A percentile compares a stretch with the other conserved stretches of the same genome.
These are phyloP conservation scores for Cyclargus thomasi DNA, from an alignment of 1,140 invertebrate species.

Conservation along the genomic window DNA sequence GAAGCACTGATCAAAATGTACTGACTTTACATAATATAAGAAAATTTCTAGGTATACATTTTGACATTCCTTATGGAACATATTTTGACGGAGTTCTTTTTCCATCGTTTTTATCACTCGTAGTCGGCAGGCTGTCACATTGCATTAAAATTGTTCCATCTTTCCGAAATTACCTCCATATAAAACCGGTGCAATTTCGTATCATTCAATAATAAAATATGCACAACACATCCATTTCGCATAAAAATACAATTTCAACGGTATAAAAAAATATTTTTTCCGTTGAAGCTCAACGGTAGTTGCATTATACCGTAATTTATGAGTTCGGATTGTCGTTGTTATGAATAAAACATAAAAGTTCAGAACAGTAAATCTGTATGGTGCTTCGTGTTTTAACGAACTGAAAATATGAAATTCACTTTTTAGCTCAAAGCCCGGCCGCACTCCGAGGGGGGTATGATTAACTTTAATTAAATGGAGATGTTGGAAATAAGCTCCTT, in stretches of 20 bases:
- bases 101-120: too few species aligned
- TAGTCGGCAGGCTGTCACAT: not conserved
- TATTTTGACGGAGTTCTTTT: too few species aligned
- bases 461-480: too few species aligned
- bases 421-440: not conserved
- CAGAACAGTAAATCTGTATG: constrained; percentile 24
- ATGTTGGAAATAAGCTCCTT: too few species aligned
- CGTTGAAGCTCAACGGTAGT: constrained; percentile 9
- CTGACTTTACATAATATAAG: too few species aligned
- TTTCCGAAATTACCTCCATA: not conserved
- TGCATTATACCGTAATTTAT: constrained; percentile 13
- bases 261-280: constrained; percentile 4
- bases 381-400: not conserved
- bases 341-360: constrained; percentile 28
- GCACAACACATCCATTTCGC: not conserved
- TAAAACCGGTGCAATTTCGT: not conserved
- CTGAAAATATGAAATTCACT: not conserved
- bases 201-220: constrained; percentile 10
- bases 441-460: too few species aligned
- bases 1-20: too few species aligned
- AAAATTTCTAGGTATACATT: too few species aligned
- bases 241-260: constrained; percentile 1
- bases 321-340: constrained; percentile 26
- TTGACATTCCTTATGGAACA: too few species aligned
- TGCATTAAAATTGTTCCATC: not conserved